Base-by-base conservation (phyloP, 2,113 vertebrate species). In the Symphodus melops region DNA sequence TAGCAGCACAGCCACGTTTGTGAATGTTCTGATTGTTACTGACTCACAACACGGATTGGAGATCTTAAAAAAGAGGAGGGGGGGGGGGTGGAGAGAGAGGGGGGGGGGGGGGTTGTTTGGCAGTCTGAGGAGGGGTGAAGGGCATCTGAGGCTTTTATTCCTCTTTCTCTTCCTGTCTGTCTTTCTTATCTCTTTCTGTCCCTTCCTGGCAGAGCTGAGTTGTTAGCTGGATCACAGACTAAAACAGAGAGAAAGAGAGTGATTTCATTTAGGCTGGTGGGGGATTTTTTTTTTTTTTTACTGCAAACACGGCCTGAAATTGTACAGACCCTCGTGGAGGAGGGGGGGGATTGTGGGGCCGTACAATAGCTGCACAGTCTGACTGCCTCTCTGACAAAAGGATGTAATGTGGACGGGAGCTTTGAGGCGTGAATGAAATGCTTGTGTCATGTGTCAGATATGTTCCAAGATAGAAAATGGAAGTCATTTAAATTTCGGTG, bases 1-100 rank as follows among this genome's bases (percentile, higher is more conserved):
- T 73, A 73, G 79, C 76, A 79, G 72, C 60, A 23, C 63, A 25
- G 59, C 58, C 67, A 71, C 65, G 36, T 80, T 64, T 77, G 86
- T 90, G 77, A 91, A 89, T 86, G 88, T 89, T 77, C 80, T 64
- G 81, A 84, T 88, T 89, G 88, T 91, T 86, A 84, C 48, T 59
- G 80, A 84, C 56, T 81, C 74, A 41, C 75, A 78, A 58, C 75
- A 67, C 67, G 61, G 79, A 68, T 81, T 3, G 44, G 52, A 69
- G 28, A 74, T 75, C 59, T 77, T 82, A 33, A 11, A 25, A 33
- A 42, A 13, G 42, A 21, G 16, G 19, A 16, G 5, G 55, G 56
- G 3, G 28, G 28, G 28, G 28, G 28, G 28, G 28, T 33, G n/a
- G n/a, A n/a, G 49, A 13, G 42, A 21, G 16, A 17, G 3, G 19